phyloP scores from a whole-genome alignment of 2,797 vertebrate genomes.

The Pantherophis alleghaniensis region DNA sequence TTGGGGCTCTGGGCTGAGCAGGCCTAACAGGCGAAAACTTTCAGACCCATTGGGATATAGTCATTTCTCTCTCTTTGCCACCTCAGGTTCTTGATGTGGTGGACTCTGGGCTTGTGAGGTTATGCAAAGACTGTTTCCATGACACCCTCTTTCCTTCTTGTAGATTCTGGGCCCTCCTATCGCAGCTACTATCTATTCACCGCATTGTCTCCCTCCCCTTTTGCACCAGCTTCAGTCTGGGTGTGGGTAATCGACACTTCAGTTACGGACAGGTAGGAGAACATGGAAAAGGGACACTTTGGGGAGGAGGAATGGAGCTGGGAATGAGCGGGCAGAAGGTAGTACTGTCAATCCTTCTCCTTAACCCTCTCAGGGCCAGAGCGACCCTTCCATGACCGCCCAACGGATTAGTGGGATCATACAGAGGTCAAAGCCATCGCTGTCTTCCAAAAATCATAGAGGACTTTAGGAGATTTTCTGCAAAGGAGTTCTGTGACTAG shows the following conservation, averaged over 20 bases:
- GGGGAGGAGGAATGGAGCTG: background rate
- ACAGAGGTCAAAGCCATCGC: background rate
- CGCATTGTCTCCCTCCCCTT: constrained; percentile 82
- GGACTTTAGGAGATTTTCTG: background rate
- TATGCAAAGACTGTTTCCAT: background rate
- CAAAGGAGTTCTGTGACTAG: background rate
- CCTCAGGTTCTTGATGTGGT: background rate
- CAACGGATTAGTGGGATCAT: background rate
- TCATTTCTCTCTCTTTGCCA: too few relatives aligned
- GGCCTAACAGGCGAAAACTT: background rate
- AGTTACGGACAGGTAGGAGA: constrained; percentile 81
- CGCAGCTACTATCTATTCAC: constrained; percentile 77
- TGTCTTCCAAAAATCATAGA: background rate
- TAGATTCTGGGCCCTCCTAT: constrained; percentile 90
- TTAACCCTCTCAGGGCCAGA: background rate
- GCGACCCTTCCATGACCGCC: background rate
- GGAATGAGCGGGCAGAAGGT: background rate
- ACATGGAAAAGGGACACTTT: background rate
- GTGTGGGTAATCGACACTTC: constrained; percentile 83
- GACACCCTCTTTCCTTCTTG: background rate
- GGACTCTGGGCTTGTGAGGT: background rate
- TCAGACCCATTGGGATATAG: background rate
- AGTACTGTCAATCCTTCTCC: background rate
- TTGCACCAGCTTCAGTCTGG: constrained; percentile 88
- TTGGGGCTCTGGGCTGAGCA: background rate